A percentile compares a stretch with the other conserved stretches of the same genome.
Evolutionary conservation across 2,797 vertebrate genomes (phyloP).

Genomic region (Coccyzus lansbergi): DNA sequence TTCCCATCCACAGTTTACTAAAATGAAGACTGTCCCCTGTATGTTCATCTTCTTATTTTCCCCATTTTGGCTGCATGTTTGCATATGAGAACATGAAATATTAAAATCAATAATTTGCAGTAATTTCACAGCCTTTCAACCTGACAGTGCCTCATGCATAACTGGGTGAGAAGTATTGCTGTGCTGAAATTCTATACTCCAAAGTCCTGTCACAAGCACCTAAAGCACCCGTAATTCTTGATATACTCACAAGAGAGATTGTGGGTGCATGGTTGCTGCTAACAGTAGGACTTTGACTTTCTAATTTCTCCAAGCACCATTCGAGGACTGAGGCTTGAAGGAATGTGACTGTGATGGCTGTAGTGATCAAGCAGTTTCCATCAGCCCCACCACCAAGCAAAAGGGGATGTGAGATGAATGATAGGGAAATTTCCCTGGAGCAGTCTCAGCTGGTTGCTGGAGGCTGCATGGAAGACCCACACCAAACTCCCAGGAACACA

Average conservation of each 20-base stretch:
- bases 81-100: not conserved
- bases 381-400: not conserved
- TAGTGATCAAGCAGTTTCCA: not conserved
- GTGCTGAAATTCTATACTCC: not conserved
- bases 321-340: not conserved
- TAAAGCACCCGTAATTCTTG: not conserved
- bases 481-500: not conserved
- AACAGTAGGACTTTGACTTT: not conserved
- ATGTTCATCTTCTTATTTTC: not conserved
- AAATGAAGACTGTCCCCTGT: not conserved
- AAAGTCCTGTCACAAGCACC: not conserved
- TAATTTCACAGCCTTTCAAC: not conserved
- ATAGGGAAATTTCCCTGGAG: not conserved
- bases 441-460: not conserved
- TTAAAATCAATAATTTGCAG: constrained; percentile 4
- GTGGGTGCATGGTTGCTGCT: not conserved
- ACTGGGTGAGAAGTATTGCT: not conserved
- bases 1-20: constrained; percentile 9
- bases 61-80: not conserved
- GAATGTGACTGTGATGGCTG: not conserved
- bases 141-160: not conserved
- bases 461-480: not conserved
- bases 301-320: not conserved
- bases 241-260: not conserved
- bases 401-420: not conserved